Base-by-base conservation (phyloP, 2,888 invertebrate species). In the Agrilus cyanescens region DNA sequence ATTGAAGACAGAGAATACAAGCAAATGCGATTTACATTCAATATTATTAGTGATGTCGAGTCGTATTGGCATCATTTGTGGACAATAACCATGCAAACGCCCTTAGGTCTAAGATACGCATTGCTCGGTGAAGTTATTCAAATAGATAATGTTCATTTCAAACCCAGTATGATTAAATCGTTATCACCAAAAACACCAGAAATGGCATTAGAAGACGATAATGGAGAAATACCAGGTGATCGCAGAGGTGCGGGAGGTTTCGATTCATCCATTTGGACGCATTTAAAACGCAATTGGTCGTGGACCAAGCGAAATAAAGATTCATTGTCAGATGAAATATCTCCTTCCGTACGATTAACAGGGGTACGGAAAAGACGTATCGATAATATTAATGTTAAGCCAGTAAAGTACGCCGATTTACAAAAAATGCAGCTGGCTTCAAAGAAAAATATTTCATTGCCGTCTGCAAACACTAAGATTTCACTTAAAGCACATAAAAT, bases 31-130 rank as follows among this genome's bases (percentile, higher is more conserved):
- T 85, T 76, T 53, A 53, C 60, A 20, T 82, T 87, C 46, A 54
- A 66, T 0, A 66, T 62, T 2, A 55, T 68, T 12, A 58, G 68
- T 1, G 74, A 76, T 46, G 63, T 86, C 0, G 72, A 75, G 18
- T 69, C 72, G 13, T 84, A 80, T 58, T 84, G 83, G 84, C 72
- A 74, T 47, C 75, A 79, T 41, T 62, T 86, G 60, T 78, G 79
- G 69, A 72, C 72, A 36, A 77, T 80, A 43, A 77, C 81, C 52
- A 68, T 81, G 32, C 74, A 77, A 50, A 85, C 85, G 0, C 73
- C 73, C 45, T 62, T 86, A 18, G 78, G 78, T 38, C 57, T 60
- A 8, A 54, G 63, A 25, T 49, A 50, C 29, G 44, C 53, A 12
- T 49, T 60, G 12, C 46, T 53, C 50, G 69, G 51, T 44, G 65